These are phyloP conservation scores for Drosophila jambulina DNA, from an alignment of 1,140 invertebrate species.

Conservation along the genomic window DNA sequence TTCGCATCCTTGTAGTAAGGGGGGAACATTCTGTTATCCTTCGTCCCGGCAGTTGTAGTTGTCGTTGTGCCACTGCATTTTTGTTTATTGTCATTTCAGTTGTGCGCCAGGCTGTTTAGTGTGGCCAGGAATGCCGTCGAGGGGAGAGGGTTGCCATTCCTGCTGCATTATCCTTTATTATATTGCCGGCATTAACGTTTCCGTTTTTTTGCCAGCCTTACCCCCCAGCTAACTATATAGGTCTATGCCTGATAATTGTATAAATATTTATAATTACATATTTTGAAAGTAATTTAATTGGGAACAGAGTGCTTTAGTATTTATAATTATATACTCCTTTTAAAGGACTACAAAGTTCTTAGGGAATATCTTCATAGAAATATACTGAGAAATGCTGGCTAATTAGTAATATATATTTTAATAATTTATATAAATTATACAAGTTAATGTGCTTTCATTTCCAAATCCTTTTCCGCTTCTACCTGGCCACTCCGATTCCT, in stretches of 20 bases:
- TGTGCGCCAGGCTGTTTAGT: conserved; percentile 36
- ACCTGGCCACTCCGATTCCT: conserved; percentile 3
- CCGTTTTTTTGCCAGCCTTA: conserved; percentile 28
- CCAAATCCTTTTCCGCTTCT: not conserved
- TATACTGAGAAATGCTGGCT: too few species aligned
- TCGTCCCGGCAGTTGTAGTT: not conserved
- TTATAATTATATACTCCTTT: too few species aligned
- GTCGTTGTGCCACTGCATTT: conserved; percentile 42
- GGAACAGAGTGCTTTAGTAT: not conserved
- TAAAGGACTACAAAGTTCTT: too few species aligned
- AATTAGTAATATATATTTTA: not conserved
- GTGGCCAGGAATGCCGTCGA: conserved; percentile 41
- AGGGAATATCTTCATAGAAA: too few species aligned
- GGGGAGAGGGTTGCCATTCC: conserved; percentile 29
- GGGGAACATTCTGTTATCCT: conserved; percentile 15
- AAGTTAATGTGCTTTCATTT: not conserved
- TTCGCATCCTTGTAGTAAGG: not conserved
- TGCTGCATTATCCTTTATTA: conserved; percentile 68
- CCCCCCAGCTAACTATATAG: not conserved
- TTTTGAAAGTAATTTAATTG: not conserved
- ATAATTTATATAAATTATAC: not conserved
- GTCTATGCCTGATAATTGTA: not conserved
- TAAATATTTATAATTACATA: not conserved
- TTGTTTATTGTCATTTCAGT: conserved; percentile 64
- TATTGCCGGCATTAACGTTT: conserved; percentile 68